These are phyloP conservation scores for Allobates femoralis DNA, from an alignment of 2,797 vertebrate genomes.

Conservation along the genomic window DNA sequence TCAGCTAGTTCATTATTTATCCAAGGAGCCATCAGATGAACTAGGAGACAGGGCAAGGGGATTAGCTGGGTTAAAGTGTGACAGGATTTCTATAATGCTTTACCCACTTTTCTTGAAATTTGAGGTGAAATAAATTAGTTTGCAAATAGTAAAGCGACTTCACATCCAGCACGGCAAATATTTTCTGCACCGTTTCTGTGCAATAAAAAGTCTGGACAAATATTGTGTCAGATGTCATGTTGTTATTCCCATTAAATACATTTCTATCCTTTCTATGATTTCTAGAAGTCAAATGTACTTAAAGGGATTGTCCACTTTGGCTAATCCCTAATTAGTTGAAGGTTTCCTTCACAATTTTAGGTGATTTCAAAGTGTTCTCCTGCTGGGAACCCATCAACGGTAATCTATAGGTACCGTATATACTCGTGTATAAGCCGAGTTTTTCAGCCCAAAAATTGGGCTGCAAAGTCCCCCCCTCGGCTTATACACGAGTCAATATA, in stretches of 20 bases:
- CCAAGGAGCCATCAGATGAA: conserved; percentile 35
- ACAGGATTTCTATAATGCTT: conserved; percentile 48
- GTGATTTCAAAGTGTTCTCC: background rate
- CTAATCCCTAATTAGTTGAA: background rate
- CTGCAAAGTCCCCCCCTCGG: no score
- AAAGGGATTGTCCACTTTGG: background rate
- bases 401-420: background rate
- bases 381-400: background rate
- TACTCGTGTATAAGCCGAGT: no score
- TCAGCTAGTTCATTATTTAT: conserved; percentile 61
- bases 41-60: conserved; percentile 41
- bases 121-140: conserved; percentile 27
- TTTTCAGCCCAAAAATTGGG: no score
- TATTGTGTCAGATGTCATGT: background rate
- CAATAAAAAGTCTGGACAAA: conserved; percentile 55
- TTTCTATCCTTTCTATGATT: background rate
- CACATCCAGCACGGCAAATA: conserved; percentile 39
- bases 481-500: no score
- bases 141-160: conserved; percentile 11
- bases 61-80: conserved; percentile 59
- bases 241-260: background rate
- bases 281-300: background rate
- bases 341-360: background rate
- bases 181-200: conserved; percentile 27
- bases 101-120: conserved; percentile 42